Percentiles rank a stretch among this genome's conserved stretches.
phyloP scores from a whole-genome alignment of 2,797 vertebrate species.

The Vireo griseus region DNA sequence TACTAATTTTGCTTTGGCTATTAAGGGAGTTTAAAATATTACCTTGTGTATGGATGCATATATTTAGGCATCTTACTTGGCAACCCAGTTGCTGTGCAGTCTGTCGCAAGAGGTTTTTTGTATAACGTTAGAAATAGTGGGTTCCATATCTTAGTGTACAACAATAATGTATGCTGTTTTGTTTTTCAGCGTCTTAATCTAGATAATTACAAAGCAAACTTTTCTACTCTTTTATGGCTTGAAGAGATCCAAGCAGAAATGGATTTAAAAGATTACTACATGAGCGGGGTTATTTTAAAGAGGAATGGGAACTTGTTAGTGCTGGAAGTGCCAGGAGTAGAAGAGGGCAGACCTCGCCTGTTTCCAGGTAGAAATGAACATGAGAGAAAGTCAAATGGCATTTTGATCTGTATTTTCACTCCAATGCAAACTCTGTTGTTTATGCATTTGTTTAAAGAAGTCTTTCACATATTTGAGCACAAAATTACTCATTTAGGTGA shows the following conservation, averaged over 20 bases:
- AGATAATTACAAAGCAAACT: conserved; percentile 78
- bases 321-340: conserved; percentile 85
- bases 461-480: not conserved
- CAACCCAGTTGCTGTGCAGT: not conserved
- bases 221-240: conserved; percentile 89
- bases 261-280: conserved; percentile 81
- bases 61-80: not conserved
- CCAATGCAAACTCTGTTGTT: not conserved
- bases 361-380: conserved; percentile 69
- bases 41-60: not conserved
- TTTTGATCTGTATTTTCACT: not conserved
- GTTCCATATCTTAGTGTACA: not conserved
- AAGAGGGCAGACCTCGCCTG: conserved; percentile 84
- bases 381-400: not conserved
- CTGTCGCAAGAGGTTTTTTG: not conserved
- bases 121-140: not conserved
- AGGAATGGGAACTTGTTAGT: conserved; percentile 79
- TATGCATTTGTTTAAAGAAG: not conserved
- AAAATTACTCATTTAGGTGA: not conserved
- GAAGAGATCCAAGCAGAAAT: conserved; percentile 86
- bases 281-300: conserved; percentile 80
- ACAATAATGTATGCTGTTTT: not conserved
- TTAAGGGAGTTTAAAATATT: not conserved
- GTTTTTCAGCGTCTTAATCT: conserved; percentile 76
- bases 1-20: not conserved